Percentiles rank a stretch among this genome's conserved stretches.
Evolutionary conservation across 2,113 vertebrate species (phyloP).

Genomic region (Oostethus manadensis): DNA sequence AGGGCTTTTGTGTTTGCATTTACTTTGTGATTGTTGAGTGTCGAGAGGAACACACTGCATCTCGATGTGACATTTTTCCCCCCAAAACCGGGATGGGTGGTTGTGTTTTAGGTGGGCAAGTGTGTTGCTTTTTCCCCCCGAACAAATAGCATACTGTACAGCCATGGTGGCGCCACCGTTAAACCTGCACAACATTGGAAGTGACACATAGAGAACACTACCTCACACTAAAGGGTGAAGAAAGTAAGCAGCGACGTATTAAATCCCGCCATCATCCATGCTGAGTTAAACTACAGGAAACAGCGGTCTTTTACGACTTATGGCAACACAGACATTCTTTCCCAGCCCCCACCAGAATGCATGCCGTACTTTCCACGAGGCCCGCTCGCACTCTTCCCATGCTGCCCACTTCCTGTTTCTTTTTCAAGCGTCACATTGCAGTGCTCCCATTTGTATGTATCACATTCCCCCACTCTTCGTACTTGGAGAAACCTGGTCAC

Average conservation of each 20-base stretch:
- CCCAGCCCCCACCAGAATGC: neutral
- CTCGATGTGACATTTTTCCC: no score
- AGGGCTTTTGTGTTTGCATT: no score
- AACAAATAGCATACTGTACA: no score
- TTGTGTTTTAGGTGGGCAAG: no score
- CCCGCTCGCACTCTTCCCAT: neutral
- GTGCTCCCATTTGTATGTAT: neutral
- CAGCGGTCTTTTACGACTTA: neutral
- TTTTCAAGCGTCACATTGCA: neutral
- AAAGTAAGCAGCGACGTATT: neutral
- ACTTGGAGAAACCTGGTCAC: neutral
- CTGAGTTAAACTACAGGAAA: neutral
- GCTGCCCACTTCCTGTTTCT: slow-evolving; percentile 3
- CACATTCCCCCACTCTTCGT: neutral
- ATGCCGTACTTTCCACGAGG: neutral
- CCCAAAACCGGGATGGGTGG: no score
- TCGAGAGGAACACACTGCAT: no score
- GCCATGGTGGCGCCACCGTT: no score
- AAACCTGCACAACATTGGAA: neutral
- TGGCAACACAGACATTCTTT: neutral
- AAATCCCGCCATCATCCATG: neutral
- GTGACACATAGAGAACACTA: neutral
- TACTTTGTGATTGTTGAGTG: no score
- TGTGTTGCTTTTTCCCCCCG: no score
- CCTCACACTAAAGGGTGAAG: neutral